These are phyloP conservation scores for Lasioglossum zephyrum DNA, from an alignment of 2,888 invertebrate genomes.

Conservation along the genomic window DNA sequence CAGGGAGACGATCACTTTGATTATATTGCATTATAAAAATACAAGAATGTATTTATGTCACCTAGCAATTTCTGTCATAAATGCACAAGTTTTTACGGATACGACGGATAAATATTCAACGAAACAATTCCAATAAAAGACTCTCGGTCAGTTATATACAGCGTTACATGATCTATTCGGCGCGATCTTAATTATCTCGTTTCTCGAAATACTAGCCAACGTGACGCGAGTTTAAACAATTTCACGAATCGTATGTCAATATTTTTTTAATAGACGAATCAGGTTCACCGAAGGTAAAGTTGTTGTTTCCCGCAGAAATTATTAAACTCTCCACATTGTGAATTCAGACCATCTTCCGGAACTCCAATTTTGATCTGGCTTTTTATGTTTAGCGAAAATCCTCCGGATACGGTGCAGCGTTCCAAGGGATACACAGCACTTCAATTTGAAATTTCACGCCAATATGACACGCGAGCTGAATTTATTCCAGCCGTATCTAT, in stretches of 20 bases:
- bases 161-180: too few species aligned
- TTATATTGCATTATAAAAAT: too few species aligned
- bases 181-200: too few species aligned
- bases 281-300: too few species aligned
- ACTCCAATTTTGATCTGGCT: not conserved
- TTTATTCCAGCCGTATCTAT: not conserved
- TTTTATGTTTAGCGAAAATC: not conserved
- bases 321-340: not conserved
- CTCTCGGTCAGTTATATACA: too few species aligned
- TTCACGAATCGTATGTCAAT: not conserved
- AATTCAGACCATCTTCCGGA: not conserved
- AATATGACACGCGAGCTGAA: not conserved
- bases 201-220: too few species aligned
- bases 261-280: not conserved
- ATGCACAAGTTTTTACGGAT: too few species aligned
- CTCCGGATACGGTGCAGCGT: not conserved
- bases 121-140: too few species aligned
- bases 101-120: too few species aligned
- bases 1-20: too few species aligned
- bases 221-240: not conserved
- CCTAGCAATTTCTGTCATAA: too few species aligned
- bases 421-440: not conserved
- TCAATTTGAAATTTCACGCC: not conserved
- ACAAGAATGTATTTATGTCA: too few species aligned
- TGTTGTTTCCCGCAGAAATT: not conserved